phyloP scores from a whole-genome alignment of 2,888 invertebrate genomes.

The Metalampra italica region DNA sequence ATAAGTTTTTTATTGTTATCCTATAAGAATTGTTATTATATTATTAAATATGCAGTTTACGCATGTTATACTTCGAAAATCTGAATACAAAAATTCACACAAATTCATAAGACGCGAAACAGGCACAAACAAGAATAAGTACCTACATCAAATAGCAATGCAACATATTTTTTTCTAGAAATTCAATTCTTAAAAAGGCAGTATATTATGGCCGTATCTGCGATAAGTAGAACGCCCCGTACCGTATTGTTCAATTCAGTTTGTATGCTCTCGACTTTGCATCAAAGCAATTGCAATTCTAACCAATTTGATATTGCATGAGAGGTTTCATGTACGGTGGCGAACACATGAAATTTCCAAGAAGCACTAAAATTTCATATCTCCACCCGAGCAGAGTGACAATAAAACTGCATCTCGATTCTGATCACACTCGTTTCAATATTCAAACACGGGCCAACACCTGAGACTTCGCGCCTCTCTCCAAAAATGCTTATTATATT shows the following conservation, averaged over 20 bases:
- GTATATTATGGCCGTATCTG: no score
- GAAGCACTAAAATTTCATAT: conserved; percentile 63
- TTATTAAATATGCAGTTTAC: no score
- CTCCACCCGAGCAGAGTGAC: conserved; percentile 58
- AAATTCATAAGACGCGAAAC: no score
- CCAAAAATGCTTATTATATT: conserved; percentile 66
- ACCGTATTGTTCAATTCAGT: neutral
- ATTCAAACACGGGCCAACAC: conserved; percentile 66
- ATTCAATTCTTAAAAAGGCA: no score
- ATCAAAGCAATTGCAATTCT: neutral
- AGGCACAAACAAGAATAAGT: no score
- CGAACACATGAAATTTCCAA: conserved; percentile 42
- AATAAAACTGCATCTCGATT: conserved; percentile 76
- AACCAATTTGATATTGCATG: conserved; percentile 22
- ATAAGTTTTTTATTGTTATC: no score
- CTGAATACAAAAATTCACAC: no score
- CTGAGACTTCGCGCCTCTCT: conserved; percentile 57
- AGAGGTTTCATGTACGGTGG: conserved; percentile 36
- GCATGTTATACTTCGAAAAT: no score
- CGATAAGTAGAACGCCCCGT: no score
- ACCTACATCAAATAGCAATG: no score
- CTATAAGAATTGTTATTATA: no score
- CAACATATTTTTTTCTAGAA: no score
- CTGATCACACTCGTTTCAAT: conserved; percentile 72
- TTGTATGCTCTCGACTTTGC: neutral